Conservation (phyloP, 2,113 vertebrate species). For the Setophaga petechia region DNA sequence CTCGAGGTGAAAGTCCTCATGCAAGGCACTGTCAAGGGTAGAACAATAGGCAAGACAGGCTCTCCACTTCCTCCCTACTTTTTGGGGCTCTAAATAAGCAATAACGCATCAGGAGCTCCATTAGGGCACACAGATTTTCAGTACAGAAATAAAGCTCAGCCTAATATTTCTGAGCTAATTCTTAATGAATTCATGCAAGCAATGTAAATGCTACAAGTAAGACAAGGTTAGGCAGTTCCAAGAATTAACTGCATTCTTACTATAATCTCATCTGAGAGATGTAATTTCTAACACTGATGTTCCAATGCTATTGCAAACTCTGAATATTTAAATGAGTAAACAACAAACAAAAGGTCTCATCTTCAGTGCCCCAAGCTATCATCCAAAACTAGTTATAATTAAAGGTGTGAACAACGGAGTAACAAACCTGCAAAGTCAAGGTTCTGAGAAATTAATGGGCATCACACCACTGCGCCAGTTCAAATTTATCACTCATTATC, state of each 20-base stretch:
- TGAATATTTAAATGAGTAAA: slow-evolving; percentile 69
- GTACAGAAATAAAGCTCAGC: not conserved
- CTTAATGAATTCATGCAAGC: slow-evolving; percentile 33
- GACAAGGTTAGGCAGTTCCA: not conserved
- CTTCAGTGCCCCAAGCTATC: slow-evolving; percentile 57
- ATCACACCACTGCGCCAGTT: slow-evolving; percentile 65
- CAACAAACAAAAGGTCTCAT: slow-evolving; percentile 71
- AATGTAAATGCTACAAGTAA: slow-evolving; percentile 18
- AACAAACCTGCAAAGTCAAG: slow-evolving; percentile 74
- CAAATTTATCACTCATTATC: slow-evolving; percentile 68
- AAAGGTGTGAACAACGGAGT: slow-evolving; percentile 75
- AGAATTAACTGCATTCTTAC: slow-evolving; percentile 18
- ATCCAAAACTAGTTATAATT: slow-evolving; percentile 72
- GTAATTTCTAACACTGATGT: slow-evolving; percentile 55
- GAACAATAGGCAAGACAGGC: not conserved
- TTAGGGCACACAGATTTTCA: not conserved
- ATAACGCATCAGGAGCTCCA: not conserved
- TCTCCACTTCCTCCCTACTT: not conserved
- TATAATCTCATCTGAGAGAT: slow-evolving; percentile 39
- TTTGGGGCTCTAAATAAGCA: not conserved
- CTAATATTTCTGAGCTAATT: not conserved
- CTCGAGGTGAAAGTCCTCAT: not conserved
- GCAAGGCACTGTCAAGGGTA: not conserved
- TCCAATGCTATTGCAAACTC: slow-evolving; percentile 44
- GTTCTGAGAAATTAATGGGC: slow-evolving; percentile 71